Conservation (phyloP, 2,113 vertebrate species). For the Prunella fulvescens region DNA sequence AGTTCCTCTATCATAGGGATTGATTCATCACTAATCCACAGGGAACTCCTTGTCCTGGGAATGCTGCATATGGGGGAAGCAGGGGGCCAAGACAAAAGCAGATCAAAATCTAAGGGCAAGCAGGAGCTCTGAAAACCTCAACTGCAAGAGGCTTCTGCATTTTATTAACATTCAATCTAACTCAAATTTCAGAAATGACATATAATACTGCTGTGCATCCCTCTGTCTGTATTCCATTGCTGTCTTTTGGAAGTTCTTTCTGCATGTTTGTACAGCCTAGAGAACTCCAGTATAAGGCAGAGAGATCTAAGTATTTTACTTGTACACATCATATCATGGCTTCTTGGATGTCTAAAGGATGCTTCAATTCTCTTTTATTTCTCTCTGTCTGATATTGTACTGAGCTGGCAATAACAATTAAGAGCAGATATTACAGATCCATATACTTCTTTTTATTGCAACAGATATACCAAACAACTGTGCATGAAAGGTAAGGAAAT, state of each 20-base stretch:
- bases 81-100: neutral
- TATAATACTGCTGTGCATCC: neutral
- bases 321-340: neutral
- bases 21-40: neutral
- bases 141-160: neutral
- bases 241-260: neutral
- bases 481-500: constrained; percentile 72
- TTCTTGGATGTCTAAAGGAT: neutral
- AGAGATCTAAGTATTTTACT: neutral
- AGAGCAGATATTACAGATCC: constrained; percentile 19
- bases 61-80: neutral
- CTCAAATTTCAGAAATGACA: neutral
- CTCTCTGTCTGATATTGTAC: neutral
- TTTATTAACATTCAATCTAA: neutral
- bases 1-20: neutral
- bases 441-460: neutral
- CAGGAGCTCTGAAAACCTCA: neutral
- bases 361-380: neutral
- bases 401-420: constrained; percentile 46
- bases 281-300: neutral
- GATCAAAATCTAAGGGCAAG: neutral
- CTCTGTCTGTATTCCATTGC: neutral
- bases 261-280: neutral
- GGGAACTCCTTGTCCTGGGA: neutral
- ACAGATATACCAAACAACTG: constrained; percentile 33